phyloP scores from a whole-genome alignment of 2,797 vertebrate species.

The Echeneis naucrates region DNA sequence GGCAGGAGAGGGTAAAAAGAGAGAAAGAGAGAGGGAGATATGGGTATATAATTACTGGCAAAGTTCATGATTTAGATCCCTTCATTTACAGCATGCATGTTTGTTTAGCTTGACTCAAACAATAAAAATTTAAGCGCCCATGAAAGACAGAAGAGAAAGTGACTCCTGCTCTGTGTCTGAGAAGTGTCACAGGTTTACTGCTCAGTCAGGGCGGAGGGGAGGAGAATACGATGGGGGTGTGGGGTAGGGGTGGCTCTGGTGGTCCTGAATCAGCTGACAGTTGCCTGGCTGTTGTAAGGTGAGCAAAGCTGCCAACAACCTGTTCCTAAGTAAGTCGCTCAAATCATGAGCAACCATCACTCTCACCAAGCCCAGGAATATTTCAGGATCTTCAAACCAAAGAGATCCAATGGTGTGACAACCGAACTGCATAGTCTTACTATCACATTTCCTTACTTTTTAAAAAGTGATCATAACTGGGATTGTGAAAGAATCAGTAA shows the following conservation, averaged over 20 bases:
- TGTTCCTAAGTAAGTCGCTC: constrained; percentile 25
- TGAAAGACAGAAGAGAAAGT: constrained; percentile 38
- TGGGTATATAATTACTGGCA: constrained; percentile 1
- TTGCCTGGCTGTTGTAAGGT: constrained; percentile 44
- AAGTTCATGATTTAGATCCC: not conserved
- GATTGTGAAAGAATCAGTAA: not conserved
- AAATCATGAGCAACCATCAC: not conserved
- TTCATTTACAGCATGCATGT: not conserved
- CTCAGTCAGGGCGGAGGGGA: constrained; percentile 23
- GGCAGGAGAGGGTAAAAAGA: constrained; percentile 12
- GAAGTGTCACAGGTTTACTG: constrained; percentile 62
- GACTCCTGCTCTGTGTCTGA: constrained; percentile 59
- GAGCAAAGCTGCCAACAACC: not conserved
- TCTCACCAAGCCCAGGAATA: not conserved
- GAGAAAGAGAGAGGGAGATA: not conserved
- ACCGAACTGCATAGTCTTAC: not conserved
- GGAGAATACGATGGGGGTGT: constrained; percentile 17
- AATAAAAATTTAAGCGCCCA: not conserved
- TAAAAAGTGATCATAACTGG: not conserved
- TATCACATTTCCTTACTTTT: not conserved
- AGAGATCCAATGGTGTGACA: not conserved
- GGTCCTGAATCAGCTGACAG: constrained; percentile 54
- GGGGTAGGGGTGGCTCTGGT: constrained; percentile 55
- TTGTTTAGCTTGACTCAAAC: constrained; percentile 15
- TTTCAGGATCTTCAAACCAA: not conserved